Conservation (phyloP, 2,113 vertebrate species). For the Motacilla alba region DNA sequence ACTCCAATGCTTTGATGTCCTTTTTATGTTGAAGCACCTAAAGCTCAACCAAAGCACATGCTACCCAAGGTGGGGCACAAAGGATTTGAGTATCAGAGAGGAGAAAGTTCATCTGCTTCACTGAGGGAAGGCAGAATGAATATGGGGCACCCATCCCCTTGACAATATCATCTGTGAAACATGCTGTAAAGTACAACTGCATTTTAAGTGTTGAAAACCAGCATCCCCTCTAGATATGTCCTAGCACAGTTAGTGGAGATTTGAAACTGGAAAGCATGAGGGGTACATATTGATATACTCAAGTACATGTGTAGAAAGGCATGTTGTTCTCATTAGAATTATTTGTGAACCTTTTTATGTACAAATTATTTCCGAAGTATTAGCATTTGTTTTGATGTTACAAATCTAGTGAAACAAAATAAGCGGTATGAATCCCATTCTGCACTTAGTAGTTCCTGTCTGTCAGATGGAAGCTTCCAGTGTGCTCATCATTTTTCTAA, state of each 20-base stretch:
- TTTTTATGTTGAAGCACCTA: rapidly evolving
- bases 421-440: neutral
- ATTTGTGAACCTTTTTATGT: neutral
- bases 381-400: neutral
- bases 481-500: neutral
- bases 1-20: neutral
- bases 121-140: neutral
- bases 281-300: neutral
- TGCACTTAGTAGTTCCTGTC: neutral
- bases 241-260: neutral
- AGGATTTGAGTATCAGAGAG: neutral
- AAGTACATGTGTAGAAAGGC: neutral
- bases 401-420: neutral
- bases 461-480: neutral
- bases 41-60: neutral
- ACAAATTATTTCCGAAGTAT: neutral
- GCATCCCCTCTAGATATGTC: neutral
- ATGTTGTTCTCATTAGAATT: conserved; percentile 9
- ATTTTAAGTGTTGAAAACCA: neutral
- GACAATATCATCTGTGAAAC: neutral
- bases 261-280: neutral
- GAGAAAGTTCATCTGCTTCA: neutral
- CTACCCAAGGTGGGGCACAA: neutral
- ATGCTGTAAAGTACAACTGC: neutral
- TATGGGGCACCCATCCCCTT: neutral